A percentile compares a stretch with the other conserved stretches of the same genome.
These are phyloP conservation scores for Heliothis peltigera DNA, from an alignment of 2,888 invertebrate species.

Conservation along the genomic window DNA sequence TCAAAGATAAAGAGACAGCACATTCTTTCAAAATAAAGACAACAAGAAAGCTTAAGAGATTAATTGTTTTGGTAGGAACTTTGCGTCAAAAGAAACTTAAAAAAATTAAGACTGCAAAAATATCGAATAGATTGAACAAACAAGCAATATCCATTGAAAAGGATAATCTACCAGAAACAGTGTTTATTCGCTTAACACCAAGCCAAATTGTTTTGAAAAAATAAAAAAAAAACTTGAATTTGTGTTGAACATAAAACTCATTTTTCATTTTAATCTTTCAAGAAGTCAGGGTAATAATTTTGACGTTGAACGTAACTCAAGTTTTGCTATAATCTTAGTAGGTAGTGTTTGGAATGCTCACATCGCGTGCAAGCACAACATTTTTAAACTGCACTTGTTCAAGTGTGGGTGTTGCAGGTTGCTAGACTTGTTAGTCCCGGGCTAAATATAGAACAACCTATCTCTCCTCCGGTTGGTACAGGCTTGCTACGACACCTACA, in stretches of 20 bases:
- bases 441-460: slow-evolving; percentile 37
- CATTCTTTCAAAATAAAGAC: not conserved
- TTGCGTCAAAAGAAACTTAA: not conserved
- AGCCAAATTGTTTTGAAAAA: not conserved
- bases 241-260: slow-evolving; percentile 14
- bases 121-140: not conserved
- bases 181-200: not conserved
- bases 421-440: slow-evolving; percentile 27
- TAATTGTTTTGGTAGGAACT: too few relatives aligned
- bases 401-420: slow-evolving; percentile 18
- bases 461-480: slow-evolving; percentile 19
- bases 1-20: slow-evolving; percentile 23
- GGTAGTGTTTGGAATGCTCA: slow-evolving; percentile 17
- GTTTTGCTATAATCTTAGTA: slow-evolving; percentile 8
- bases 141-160: not conserved
- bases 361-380: slow-evolving; percentile 7
- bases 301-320: slow-evolving; percentile 5
- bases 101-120: not conserved
- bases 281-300: slow-evolving; percentile 10
- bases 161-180: not conserved
- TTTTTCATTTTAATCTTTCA: slow-evolving; percentile 8
- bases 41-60: not conserved
- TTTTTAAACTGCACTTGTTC: slow-evolving; percentile 12
- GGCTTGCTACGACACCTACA: slow-evolving; percentile 33
- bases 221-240: not conserved